Evolutionary conservation across 1,140 invertebrate species (phyloP), one percentile per base, ranked within the genome.

Genomic region (Hylyphantes graminicola): DNA sequence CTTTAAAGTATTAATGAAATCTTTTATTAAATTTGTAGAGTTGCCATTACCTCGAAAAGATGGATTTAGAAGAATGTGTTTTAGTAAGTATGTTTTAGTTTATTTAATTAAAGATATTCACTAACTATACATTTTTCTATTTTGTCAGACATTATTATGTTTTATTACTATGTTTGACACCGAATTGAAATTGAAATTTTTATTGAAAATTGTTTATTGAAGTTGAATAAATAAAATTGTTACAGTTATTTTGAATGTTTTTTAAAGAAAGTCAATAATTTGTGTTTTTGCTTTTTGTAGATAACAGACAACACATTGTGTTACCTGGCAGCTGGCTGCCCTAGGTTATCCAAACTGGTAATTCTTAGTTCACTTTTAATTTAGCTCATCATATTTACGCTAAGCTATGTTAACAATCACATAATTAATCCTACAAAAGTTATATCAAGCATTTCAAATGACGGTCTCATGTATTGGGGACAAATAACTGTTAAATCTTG

Each of bases 31-130:
- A n/a, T 77, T 59, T 67, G 12, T 50, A 98, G 95, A 97, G 94
- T 90, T 99, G 98, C 91, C 94, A 96, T 88, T 92, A 95, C 88
- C 91, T 99, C 87, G 97, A 99, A 89, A 95, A 97, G 88, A 97
- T 99, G 95, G 98, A 99, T 90, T 91, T 99, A 86, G 98, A 99
- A 91, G 98, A 99, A 91, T 99, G 98, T 91, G 93, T 96, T 87
- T 92, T 97, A 86, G 90, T 90, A 88, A 86, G 86, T 88, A 76
- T 55, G n/a, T 35, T 35, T 35, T 2, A 35, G 2, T 35, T 35
- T 35, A 35, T 15, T 50, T 68, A 15, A 17, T 63, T 63, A 63
- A 9, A 10, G 7, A 63, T 63, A 13, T 7, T 63, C 12, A 12
- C 15, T 12, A 13, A 63, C 11, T 7, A 50, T 68, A 12, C 48